Base-by-base conservation (phyloP, 2,113 vertebrate genomes). In the Microtus montanus region DNA sequence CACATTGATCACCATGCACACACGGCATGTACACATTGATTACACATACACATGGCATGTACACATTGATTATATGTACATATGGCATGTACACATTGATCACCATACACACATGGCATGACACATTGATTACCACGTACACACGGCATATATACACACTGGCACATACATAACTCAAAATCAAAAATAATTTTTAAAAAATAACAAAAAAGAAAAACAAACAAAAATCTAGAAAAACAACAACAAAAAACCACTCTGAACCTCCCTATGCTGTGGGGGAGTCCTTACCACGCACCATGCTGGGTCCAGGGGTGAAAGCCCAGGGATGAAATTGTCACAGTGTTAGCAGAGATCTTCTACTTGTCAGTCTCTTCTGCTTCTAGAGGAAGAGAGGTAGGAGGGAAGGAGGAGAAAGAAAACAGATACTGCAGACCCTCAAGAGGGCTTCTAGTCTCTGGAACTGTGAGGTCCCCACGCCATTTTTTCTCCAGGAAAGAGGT, bases 391-490 rank as follows among this genome's bases (percentile, higher is more conserved):
- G 44, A 74, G 54, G 54, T 20, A 20, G 20, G 9, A 11, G 1
- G 7, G 13, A 35, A 5, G 61, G 2, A 9, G 44, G 44, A 47
- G 2, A 44, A 38, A 6, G 30, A 64, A 61, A 20, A 24, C 17
- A 33, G 54, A 83, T 1, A 2, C 26, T 86, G 19, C 19, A 22
- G 33, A 68, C 14, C 47, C 28, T 11, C 9, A 35, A 5, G 7
- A 24, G 19, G 63, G 13, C 41, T 35, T 35, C 28, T 7, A 8
- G 26, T 41, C 58, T 66, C 82, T 86, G 87, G 73, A 85, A 90
- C 33, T 0, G 9, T 3, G 58, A 33, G 63, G 44, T 70, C 17
- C 47, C 2, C 1, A 0, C 12, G 44, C 17, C 22, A 12, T 58
- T 73, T 30, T 12, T 35, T 11, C 54, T 87, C 73, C 30, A 4